Evolutionary conservation across 2,113 vertebrate genomes (phyloP).

Genomic region (Phasianus colchicus): DNA sequence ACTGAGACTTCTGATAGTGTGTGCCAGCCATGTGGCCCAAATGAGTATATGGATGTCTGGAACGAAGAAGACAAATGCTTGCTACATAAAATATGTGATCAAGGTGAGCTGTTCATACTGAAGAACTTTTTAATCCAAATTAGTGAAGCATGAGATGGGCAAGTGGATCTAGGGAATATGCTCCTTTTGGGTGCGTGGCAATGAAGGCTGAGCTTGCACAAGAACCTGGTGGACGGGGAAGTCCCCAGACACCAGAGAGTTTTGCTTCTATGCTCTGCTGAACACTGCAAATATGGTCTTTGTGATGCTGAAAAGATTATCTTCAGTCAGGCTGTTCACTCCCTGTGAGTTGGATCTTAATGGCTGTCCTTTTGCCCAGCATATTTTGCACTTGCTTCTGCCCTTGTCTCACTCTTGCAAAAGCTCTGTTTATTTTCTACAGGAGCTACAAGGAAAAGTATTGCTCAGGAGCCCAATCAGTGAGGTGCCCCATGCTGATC

Average conservation of each 20-base stretch:
- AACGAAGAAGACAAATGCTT: constrained; percentile 84
- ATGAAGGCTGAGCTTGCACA: neutral
- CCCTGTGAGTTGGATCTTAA: neutral
- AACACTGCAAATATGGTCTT: neutral
- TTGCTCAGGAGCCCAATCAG: neutral
- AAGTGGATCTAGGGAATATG: neutral
- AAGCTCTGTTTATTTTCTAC: neutral
- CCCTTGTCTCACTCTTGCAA: neutral
- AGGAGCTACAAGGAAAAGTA: neutral
- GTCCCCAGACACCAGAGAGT: neutral
- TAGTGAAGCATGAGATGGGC: neutral
- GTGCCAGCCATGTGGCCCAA: constrained; percentile 81
- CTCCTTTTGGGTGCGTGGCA: neutral
- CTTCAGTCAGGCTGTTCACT: neutral
- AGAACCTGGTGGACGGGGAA: neutral
- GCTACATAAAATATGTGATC: constrained; percentile 89
- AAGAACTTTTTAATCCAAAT: neutral
- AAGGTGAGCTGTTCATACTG: constrained; percentile 76
- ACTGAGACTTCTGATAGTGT: constrained; percentile 70
- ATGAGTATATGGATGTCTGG: constrained; percentile 89
- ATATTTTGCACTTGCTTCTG: neutral
- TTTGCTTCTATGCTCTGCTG: neutral
- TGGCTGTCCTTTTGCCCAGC: neutral
- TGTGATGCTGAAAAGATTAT: neutral
- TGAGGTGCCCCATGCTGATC: neutral